phyloP scores from a whole-genome alignment of 2,797 vertebrate species.

The Leptatherina wallacei region DNA sequence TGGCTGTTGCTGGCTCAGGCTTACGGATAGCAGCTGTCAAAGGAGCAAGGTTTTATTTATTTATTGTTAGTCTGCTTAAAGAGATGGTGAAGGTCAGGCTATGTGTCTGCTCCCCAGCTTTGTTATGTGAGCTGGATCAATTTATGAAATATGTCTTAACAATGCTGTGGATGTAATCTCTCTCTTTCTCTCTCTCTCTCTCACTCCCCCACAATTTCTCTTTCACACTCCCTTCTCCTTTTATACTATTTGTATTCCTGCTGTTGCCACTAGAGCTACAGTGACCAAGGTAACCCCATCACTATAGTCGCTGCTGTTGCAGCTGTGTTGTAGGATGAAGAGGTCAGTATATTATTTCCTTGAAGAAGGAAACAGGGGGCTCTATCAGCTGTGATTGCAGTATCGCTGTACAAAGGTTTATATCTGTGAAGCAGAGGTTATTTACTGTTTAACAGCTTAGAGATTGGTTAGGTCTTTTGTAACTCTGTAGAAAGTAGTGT shows the following conservation, averaged over 20 bases:
- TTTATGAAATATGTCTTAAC: conserved; percentile 87
- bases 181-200: conserved; percentile 13
- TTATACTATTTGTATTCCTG: conserved; percentile 42
- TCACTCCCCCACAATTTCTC: conserved; percentile 34
- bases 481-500: conserved; percentile 57
- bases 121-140: conserved; percentile 83
- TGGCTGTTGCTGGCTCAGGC: conserved; percentile 65
- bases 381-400: conserved; percentile 43
- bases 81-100: conserved; percentile 86
- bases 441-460: conserved; percentile 60
- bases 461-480: conserved; percentile 55
- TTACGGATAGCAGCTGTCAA: conserved; percentile 83
- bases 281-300: conserved; percentile 77
- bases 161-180: conserved; percentile 76
- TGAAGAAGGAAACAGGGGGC: conserved; percentile 52
- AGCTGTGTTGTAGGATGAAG: conserved; percentile 40
- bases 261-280: conserved; percentile 40
- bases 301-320: conserved; percentile 40
- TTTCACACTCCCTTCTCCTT: conserved; percentile 48
- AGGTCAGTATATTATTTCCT: conserved; percentile 62
- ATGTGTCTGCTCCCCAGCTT: conserved; percentile 79
- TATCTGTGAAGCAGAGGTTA: conserved; percentile 40
- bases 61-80: conserved; percentile 85
- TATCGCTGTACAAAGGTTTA: conserved; percentile 45
- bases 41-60: conserved; percentile 80